These are phyloP conservation scores for Ginglymostoma cirratum DNA, from an alignment of 2,113 vertebrate genomes.

Conservation along the genomic window DNA sequence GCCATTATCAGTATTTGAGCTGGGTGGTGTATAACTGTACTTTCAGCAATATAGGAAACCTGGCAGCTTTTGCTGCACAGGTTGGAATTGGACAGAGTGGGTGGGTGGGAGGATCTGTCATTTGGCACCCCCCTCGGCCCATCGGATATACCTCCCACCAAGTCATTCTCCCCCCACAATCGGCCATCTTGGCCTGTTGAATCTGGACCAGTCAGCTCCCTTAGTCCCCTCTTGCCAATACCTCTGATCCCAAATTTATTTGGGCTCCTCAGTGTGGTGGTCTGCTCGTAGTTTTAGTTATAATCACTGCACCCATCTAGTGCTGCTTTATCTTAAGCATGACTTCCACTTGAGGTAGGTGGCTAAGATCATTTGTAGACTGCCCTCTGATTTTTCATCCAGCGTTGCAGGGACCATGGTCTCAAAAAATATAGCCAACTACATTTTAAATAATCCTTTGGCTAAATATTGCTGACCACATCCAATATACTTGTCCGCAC, in stretches of 20 bases:
- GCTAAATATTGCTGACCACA: too few relatives aligned
- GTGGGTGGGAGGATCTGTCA: too few relatives aligned
- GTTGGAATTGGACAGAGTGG: too few relatives aligned
- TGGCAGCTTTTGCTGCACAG: too few relatives aligned
- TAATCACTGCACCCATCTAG: too few relatives aligned
- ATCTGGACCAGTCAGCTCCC: background rate
- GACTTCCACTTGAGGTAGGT: background rate
- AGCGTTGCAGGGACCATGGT: too few relatives aligned
- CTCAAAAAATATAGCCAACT: background rate
- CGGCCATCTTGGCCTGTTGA: background rate
- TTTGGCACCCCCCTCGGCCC: too few relatives aligned
- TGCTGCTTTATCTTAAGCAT: too few relatives aligned
- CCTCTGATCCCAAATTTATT: background rate
- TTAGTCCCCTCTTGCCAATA: background rate
- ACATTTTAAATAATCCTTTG: background rate
- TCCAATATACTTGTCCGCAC: background rate
- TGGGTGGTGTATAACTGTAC: too few relatives aligned
- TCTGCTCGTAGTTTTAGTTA: background rate
- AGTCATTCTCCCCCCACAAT: background rate
- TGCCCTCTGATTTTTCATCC: too few relatives aligned
- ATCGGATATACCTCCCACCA: background rate
- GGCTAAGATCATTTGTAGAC: too few relatives aligned
- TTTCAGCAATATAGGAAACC: background rate
- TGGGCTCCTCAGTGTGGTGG: background rate
- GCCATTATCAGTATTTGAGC: background rate